A percentile compares a stretch with the other conserved stretches of the same genome.
Evolutionary conservation across 2,888 invertebrate species (phyloP).

Genomic region (Sycophila texana): DNA sequence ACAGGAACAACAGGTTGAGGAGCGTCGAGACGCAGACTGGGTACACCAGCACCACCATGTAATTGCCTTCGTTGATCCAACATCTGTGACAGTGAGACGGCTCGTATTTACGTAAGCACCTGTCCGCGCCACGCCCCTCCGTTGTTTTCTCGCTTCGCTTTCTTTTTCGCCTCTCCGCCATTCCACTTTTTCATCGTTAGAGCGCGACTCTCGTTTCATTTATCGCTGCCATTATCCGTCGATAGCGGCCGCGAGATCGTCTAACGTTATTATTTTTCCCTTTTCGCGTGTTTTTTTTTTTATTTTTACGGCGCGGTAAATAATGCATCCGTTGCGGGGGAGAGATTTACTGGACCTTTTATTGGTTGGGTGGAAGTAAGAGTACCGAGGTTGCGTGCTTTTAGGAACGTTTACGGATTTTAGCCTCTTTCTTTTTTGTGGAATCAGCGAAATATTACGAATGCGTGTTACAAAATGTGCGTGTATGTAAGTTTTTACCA

Average conservation of each 20-base stretch:
- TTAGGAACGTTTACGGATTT: neutral
- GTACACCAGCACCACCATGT: slow-evolving; percentile 85
- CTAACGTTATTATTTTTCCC: slow-evolving; percentile 12
- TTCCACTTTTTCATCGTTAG: neutral
- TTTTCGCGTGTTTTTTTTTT: neutral
- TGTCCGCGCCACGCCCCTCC: neutral
- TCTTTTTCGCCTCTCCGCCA: neutral
- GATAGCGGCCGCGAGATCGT: neutral
- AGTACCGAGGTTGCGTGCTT: neutral
- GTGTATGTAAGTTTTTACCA: no score
- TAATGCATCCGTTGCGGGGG: neutral
- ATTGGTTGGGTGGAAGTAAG: slow-evolving; percentile 28
- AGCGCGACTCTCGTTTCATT: neutral
- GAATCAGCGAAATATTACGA: no score
- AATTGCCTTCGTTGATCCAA: slow-evolving; percentile 86
- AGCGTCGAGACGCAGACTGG: slow-evolving; percentile 88
- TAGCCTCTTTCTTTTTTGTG: no score
- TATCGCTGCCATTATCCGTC: neutral
- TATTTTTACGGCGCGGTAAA: slow-evolving; percentile 13
- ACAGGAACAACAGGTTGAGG: slow-evolving; percentile 89
- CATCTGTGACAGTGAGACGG: slow-evolving; percentile 78
- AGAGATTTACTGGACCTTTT: slow-evolving; percentile 34
- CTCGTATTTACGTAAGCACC: neutral
- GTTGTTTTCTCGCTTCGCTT: neutral
- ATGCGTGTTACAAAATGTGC: no score